These are phyloP conservation scores for Xenopus petersii DNA, from an alignment of 2,797 vertebrate genomes.

Conservation along the genomic window DNA sequence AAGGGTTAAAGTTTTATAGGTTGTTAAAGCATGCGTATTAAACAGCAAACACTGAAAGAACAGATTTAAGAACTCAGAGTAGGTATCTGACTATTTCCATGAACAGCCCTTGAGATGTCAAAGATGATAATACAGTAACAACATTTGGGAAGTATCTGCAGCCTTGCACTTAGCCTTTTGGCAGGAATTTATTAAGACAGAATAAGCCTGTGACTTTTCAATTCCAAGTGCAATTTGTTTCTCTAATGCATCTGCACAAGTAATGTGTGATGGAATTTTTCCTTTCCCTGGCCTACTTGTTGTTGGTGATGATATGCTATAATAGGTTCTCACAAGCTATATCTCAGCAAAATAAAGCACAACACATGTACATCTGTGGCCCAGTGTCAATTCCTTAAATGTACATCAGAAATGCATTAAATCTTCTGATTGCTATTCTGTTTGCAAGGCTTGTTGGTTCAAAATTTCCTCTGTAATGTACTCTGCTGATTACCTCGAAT, in stretches of 20 bases:
- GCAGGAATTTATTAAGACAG: slow-evolving; percentile 97
- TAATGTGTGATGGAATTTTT: slow-evolving; percentile 97
- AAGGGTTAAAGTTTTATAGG: slow-evolving; percentile 25
- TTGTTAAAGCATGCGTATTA: slow-evolving; percentile 45
- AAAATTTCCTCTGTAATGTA: slow-evolving; percentile 80
- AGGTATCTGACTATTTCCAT: slow-evolving; percentile 64
- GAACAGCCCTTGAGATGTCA: slow-evolving; percentile 79
- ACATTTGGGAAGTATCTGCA: slow-evolving; percentile 83
- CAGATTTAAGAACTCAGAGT: slow-evolving; percentile 54
- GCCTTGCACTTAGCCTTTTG: slow-evolving; percentile 91
- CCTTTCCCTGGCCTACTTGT: slow-evolving; percentile 71
- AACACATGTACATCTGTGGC: slow-evolving; percentile 98
- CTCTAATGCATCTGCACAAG: slow-evolving; percentile 90
- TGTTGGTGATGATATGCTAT: slow-evolving; percentile 83
- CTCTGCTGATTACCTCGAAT: slow-evolving; percentile 86
- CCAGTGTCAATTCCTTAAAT: slow-evolving; percentile 92
- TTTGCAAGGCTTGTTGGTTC: slow-evolving; percentile 84
- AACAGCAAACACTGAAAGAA: slow-evolving; percentile 50
- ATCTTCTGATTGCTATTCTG: slow-evolving; percentile 93
- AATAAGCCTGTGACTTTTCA: slow-evolving; percentile 99
- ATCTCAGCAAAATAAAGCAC: slow-evolving; percentile 97
- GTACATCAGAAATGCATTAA: slow-evolving; percentile 99
- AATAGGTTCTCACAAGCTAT: slow-evolving; percentile 95
- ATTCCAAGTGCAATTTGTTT: slow-evolving; percentile 99
- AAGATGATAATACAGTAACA: slow-evolving; percentile 91